phyloP scores from a whole-genome alignment of 2,797 vertebrate genomes.

The Sparidentex hasta region DNA sequence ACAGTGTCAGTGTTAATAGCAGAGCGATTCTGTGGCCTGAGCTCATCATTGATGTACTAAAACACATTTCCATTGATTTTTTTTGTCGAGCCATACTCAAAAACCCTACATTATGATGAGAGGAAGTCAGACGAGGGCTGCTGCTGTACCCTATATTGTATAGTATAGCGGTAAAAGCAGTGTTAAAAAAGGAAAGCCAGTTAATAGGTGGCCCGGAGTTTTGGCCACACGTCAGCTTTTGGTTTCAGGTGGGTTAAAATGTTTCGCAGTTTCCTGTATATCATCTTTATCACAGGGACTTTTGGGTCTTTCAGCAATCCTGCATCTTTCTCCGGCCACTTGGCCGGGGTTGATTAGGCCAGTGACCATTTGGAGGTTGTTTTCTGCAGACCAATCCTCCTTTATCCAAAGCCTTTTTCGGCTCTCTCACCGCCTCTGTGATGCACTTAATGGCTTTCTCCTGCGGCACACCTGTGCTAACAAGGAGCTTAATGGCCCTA shows the following conservation, averaged over 20 bases:
- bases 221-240: neutral
- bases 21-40: constrained; percentile 40
- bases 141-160: neutral
- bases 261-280: neutral
- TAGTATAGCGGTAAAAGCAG: neutral
- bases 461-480: constrained; percentile 6
- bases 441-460: constrained; percentile 24
- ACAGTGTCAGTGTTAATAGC: constrained; percentile 40
- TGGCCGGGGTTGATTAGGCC: neutral
- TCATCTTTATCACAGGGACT: neutral
- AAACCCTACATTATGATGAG: constrained; percentile 4
- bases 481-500: neutral
- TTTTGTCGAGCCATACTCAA: constrained; percentile 2
- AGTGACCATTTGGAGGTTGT: neutral
- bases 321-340: neutral
- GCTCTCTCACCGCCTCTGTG: neutral
- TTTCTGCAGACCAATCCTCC: neutral
- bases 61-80: constrained; percentile 51
- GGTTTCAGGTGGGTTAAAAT: neutral
- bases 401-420: constrained; percentile 13
- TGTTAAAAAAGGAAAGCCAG: neutral
- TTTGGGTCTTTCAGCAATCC: constrained; percentile 3
- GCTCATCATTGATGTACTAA: constrained; percentile 38
- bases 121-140: neutral
- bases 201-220: neutral